Evolutionary conservation across 2,113 vertebrate genomes (phyloP).

Genomic region (Chlamydotis undulata): DNA sequence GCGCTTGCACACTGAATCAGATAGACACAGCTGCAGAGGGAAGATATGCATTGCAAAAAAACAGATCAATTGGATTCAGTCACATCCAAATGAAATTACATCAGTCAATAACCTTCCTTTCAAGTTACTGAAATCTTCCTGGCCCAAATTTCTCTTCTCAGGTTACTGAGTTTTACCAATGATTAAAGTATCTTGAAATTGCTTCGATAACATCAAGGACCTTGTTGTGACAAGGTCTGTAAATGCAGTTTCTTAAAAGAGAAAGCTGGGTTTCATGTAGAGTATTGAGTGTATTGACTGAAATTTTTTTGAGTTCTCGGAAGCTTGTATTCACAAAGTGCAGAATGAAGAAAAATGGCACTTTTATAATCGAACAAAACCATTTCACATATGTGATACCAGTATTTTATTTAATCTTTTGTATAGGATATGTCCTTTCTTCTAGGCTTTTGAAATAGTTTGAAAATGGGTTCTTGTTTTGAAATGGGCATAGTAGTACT

Average conservation of each 20-base stretch:
- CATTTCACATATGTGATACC: neutral
- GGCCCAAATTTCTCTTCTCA: conserved; percentile 64
- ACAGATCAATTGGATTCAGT: conserved; percentile 76
- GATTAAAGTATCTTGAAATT: conserved; percentile 85
- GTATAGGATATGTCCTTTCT: neutral
- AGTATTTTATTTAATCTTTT: conserved; percentile 22
- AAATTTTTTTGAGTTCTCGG: conserved; percentile 16
- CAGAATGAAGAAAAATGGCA: neutral
- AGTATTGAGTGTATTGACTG: conserved; percentile 22
- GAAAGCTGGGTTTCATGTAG: conserved; percentile 65
- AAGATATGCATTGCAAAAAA: conserved; percentile 81
- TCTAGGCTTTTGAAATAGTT: neutral
- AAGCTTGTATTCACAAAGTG: conserved; percentile 28
- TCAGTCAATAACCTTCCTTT: conserved; percentile 84
- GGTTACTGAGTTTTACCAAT: conserved; percentile 79
- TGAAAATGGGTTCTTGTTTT: neutral
- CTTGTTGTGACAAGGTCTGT: conserved; percentile 76
- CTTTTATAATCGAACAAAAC: neutral
- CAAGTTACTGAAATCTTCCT: conserved; percentile 81
- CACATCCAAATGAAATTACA: conserved; percentile 83
- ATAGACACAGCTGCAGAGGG: conserved; percentile 69
- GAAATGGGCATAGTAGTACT: neutral
- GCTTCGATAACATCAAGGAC: conserved; percentile 83
- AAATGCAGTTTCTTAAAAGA: conserved; percentile 74
- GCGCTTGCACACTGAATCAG: conserved; percentile 77